phyloP scores from a whole-genome alignment of 2,797 vertebrate genomes.

The Thalassophryne amazonica region DNA sequence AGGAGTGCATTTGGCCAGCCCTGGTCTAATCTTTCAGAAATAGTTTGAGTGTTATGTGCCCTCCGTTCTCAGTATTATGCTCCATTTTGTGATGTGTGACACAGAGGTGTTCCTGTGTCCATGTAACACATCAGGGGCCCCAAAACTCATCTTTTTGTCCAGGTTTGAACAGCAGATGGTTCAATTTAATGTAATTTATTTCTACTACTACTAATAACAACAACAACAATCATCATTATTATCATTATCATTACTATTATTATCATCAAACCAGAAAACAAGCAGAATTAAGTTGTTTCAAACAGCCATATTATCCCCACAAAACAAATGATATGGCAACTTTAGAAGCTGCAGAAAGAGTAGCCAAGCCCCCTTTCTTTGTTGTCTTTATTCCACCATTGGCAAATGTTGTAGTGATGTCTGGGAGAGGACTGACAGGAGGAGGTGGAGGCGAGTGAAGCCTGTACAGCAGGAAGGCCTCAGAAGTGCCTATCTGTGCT shows the following conservation, averaged over 20 bases:
- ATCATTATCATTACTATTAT: too few relatives aligned
- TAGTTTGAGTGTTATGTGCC: too few relatives aligned
- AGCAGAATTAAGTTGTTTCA: slow-evolving; percentile 20
- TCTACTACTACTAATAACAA: too few relatives aligned
- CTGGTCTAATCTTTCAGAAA: too few relatives aligned
- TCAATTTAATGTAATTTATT: slow-evolving; percentile 24
- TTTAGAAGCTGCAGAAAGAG: slow-evolving; percentile 20
- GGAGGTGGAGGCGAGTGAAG: slow-evolving; percentile 30
- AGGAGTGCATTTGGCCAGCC: too few relatives aligned
- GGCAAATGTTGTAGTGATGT: slow-evolving; percentile 36
- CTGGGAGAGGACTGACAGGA: slow-evolving; percentile 48
- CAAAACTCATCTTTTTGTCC: too few relatives aligned
- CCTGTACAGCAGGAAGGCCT: slow-evolving; percentile 59
- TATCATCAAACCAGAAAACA: background rate
- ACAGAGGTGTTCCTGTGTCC: too few relatives aligned
- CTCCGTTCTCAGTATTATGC: too few relatives aligned
- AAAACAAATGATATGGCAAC: slow-evolving; percentile 11
- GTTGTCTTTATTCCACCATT: slow-evolving; percentile 50
- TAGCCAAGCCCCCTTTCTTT: too few relatives aligned
- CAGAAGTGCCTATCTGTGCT: slow-evolving; percentile 83
- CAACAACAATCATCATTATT: too few relatives aligned
- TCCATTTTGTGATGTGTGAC: too few relatives aligned
- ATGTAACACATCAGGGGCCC: too few relatives aligned
- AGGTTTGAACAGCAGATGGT: slow-evolving; percentile 1
- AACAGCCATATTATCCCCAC: slow-evolving; percentile 14